These are phyloP conservation scores for Drosophila gunungcola DNA, from an alignment of 1,140 invertebrate species.

Conservation along the genomic window DNA sequence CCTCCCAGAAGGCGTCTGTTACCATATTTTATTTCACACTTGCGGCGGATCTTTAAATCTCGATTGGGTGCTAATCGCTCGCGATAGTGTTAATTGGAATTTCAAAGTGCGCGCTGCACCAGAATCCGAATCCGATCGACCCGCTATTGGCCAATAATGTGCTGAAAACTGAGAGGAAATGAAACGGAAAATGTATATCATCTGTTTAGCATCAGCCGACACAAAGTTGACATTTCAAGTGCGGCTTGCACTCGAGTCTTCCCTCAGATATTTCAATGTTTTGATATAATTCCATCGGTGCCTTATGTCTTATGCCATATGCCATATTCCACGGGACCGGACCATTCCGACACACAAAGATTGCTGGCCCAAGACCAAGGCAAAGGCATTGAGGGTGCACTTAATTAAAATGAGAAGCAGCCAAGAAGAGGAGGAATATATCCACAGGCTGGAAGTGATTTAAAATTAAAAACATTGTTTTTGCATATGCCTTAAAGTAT, in stretches of 20 bases:
- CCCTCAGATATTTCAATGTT: constrained; percentile 57
- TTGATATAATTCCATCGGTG: constrained; percentile 78
- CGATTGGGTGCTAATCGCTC: constrained; percentile 54
- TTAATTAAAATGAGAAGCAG: constrained; percentile 69
- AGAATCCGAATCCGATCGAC: constrained; percentile 26
- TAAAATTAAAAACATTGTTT: constrained; percentile 75
- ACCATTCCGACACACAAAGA: constrained; percentile 12
- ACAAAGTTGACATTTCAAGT: constrained; percentile 82
- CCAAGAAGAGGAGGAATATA: constrained; percentile 14
- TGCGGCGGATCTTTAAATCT: constrained; percentile 31
- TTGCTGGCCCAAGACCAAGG: constrained; percentile 18
- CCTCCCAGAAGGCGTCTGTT: constrained; percentile 33
- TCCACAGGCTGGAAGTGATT: constrained; percentile 58
- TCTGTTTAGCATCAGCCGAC: constrained; percentile 75
- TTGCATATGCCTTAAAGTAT: constrained; percentile 74
- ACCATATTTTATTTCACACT: constrained; percentile 35
- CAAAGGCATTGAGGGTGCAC: constrained; percentile 59
- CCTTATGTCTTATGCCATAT: constrained; percentile 2
- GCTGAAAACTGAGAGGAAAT: constrained; percentile 49
- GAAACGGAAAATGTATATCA: constrained; percentile 27
- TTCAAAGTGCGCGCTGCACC: constrained; percentile 39
- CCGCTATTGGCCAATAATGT: constrained; percentile 41
- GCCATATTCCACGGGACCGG: constrained; percentile 48
- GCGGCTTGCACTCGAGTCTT: constrained; percentile 57
- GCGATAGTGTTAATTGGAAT: constrained; percentile 66